Evolutionary conservation across 2,888 invertebrate genomes (phyloP).

Genomic region (Uloborus plumipes): DNA sequence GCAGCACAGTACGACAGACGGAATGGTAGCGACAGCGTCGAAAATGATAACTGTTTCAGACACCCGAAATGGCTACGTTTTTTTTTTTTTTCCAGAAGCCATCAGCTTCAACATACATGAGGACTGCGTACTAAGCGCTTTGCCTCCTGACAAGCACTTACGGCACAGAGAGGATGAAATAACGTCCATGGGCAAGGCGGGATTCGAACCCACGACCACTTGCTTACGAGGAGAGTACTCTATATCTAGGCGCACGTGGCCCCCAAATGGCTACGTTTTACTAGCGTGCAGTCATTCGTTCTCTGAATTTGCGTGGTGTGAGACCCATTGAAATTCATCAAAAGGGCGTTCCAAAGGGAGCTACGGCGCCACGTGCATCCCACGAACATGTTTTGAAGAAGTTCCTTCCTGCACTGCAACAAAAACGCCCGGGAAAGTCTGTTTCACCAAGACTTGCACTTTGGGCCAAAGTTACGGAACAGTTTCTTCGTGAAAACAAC

Average conservation of each 20-base stretch:
- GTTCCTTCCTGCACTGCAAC: not conserved
- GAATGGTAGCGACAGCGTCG: not conserved
- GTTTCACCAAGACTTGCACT: slow-evolving; percentile 6
- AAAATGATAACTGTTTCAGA: not conserved
- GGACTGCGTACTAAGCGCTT: too few species aligned
- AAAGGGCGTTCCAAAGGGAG: not conserved
- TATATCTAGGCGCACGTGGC: too few species aligned
- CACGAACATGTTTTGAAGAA: not conserved
- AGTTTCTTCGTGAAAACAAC: not conserved
- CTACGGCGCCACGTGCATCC: not conserved
- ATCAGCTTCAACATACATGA: too few species aligned
- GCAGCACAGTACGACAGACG: not conserved
- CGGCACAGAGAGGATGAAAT: too few species aligned
- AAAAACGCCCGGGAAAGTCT: not conserved
- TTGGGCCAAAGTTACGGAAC: not conserved
- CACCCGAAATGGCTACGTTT: not conserved
- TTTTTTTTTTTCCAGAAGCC: not conserved
- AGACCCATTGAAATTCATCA: slow-evolving; percentile 3
- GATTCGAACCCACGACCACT: too few species aligned
- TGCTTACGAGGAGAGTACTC: too few species aligned
- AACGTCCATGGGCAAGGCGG: too few species aligned
- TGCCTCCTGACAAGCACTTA: too few species aligned
- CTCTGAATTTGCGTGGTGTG: too few species aligned
- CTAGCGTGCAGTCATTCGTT: slow-evolving; percentile 1
- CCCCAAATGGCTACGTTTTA: too few species aligned